phyloP scores from a whole-genome alignment of 2,888 invertebrate genomes.

The Ligdia adustata region DNA sequence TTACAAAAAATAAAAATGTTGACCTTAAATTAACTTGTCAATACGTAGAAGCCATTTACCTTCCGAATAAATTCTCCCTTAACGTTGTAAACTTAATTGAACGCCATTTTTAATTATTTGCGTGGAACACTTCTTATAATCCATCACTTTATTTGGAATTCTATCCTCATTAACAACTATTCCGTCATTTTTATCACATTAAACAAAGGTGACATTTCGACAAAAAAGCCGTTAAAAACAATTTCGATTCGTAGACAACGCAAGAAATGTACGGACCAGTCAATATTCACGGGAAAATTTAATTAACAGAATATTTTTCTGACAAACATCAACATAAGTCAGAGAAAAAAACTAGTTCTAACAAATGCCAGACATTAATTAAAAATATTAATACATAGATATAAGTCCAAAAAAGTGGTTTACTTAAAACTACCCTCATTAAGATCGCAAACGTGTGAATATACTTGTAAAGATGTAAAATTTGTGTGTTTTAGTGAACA shows the following conservation, averaged over 20 bases:
- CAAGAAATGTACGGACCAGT: background rate
- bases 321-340: background rate
- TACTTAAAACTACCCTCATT: background rate
- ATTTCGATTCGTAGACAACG: background rate
- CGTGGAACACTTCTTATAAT: too few relatives aligned
- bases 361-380: background rate
- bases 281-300: slow-evolving; percentile 7
- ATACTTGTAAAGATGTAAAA: slow-evolving; percentile 5
- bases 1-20: too few relatives aligned
- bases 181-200: slow-evolving; percentile 10
- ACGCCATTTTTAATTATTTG: too few relatives aligned
- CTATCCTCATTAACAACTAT: slow-evolving; percentile 11
- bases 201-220: background rate
- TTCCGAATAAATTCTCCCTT: background rate
- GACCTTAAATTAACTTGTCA: background rate
- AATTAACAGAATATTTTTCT: background rate
- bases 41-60: background rate
- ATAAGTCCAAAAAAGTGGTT: background rate
- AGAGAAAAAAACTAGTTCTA: background rate
- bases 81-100: background rate
- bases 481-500: slow-evolving; percentile 17
- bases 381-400: background rate
- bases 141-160: slow-evolving; percentile 1
- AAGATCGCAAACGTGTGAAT: slow-evolving; percentile 27
- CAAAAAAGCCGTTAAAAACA: slow-evolving; percentile 3